These are phyloP conservation scores for Bungarus multicinctus DNA, from an alignment of 2,113 vertebrate genomes.

Conservation along the genomic window DNA sequence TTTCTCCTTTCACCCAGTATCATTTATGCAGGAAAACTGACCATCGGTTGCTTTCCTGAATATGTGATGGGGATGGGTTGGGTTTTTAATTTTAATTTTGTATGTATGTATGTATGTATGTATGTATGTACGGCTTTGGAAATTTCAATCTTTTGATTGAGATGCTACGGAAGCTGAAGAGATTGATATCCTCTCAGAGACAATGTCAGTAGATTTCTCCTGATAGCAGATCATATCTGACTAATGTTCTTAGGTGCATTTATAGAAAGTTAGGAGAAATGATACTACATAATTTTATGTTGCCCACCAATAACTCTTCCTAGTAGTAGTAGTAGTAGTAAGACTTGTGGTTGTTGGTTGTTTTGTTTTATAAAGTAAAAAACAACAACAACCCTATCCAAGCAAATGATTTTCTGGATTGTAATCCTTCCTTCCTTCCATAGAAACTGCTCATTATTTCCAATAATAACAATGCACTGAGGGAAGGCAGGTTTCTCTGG, in stretches of 20 bases:
- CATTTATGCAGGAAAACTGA: neutral
- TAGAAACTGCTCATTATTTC: neutral
- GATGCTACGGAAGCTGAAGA: neutral
- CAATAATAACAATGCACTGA: neutral
- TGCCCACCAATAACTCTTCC: neutral
- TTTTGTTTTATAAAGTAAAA: neutral
- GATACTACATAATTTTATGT: neutral
- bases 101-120: neutral
- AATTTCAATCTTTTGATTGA: neutral
- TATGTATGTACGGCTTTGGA: neutral
- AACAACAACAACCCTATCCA: neutral
- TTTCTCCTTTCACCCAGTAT: neutral
- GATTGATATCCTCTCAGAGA: neutral
- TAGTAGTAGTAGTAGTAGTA: neutral
- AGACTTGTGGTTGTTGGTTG: neutral
- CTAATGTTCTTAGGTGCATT: neutral
- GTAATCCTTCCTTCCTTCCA: neutral
- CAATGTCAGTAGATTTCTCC: neutral
- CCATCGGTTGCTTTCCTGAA: neutral
- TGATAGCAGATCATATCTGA: neutral
- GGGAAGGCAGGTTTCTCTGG: too few species aligned
- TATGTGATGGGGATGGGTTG: neutral
- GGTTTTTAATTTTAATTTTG: neutral
- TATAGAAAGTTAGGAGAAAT: neutral
- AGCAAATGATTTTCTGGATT: neutral